phyloP scores from a whole-genome alignment of 2,797 vertebrate genomes.

The Macropus fuliginosus region DNA sequence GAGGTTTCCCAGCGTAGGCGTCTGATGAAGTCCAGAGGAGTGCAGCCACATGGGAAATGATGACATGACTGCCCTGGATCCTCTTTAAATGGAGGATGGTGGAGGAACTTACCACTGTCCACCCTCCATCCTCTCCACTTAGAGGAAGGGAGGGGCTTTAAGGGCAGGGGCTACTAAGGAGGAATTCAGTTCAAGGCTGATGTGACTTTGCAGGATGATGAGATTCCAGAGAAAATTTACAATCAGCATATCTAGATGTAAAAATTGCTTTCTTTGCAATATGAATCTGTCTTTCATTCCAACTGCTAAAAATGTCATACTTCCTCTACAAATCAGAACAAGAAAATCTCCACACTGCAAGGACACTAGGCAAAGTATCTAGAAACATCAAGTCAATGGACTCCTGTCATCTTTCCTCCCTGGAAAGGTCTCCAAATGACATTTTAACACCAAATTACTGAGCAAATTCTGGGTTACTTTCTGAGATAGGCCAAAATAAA shows the following conservation, averaged over 20 bases:
- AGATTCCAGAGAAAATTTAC: not conserved
- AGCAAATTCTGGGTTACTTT: not conserved
- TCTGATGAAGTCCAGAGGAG: constrained; percentile 1
- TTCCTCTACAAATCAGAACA: constrained; percentile 22
- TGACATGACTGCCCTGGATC: not conserved
- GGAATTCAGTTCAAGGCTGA: not conserved
- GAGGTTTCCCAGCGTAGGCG: not conserved
- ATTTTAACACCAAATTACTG: not conserved
- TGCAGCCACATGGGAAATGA: not conserved
- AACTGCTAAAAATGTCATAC: not conserved
- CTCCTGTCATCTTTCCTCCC: not conserved
- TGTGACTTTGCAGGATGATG: not conserved
- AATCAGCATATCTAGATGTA: not conserved
- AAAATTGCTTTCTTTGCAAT: not conserved
- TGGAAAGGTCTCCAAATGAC: not conserved
- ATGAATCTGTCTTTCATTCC: not conserved
- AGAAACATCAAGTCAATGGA: not conserved
- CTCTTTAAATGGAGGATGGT: not conserved
- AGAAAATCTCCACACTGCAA: constrained; percentile 24
- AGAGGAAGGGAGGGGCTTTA: not conserved
- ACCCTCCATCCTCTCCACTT: not conserved
- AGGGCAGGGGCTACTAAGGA: not conserved
- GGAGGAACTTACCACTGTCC: not conserved
- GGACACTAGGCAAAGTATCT: constrained; percentile 1
- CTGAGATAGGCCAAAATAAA: not conserved